Percentiles rank a stretch among this genome's conserved stretches.
These are phyloP conservation scores for Solea senegalensis DNA, from an alignment of 2,113 vertebrate species.

Conservation along the genomic window DNA sequence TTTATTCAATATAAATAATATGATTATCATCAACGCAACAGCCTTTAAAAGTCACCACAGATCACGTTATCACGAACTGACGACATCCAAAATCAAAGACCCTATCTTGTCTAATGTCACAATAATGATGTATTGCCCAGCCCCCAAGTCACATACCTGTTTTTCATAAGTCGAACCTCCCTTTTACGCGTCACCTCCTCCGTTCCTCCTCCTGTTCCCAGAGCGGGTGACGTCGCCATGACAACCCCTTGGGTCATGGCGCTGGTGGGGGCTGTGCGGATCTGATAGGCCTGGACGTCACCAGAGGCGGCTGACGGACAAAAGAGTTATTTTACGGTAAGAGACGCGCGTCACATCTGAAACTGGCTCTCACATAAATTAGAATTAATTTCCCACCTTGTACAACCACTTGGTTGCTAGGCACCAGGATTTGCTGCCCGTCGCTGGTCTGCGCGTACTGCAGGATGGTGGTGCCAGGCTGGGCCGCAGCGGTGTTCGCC, in stretches of 20 bases:
- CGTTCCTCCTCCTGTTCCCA: conserved; percentile 86
- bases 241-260: conserved; percentile 94
- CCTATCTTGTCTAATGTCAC: too few species aligned
- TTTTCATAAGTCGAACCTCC: conserved; percentile 98
- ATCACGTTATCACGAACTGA: too few species aligned
- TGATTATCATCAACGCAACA: too few species aligned
- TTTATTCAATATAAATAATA: too few species aligned
- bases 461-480: conserved; percentile 94
- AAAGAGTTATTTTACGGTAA: not conserved
- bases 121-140: too few species aligned
- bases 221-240: conserved; percentile 92
- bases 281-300: conserved; percentile 98
- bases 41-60: too few species aligned
- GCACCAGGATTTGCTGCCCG: conserved; percentile 97
- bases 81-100: too few species aligned
- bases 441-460: conserved; percentile 99
- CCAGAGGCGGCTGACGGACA: conserved; percentile 88
- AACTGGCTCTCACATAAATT: not conserved
- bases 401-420: conserved; percentile 99
- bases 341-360: not conserved
- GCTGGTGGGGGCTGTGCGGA: conserved; percentile 92
- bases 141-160: conserved; percentile 82
- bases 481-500: conserved; percentile 90
- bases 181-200: conserved; percentile 96
- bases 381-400: conserved; percentile 85